Percentiles rank a stretch among this genome's conserved stretches.
Evolutionary conservation across 2,113 vertebrate species (phyloP).

Genomic region (Andinoacara biseriatus): DNA sequence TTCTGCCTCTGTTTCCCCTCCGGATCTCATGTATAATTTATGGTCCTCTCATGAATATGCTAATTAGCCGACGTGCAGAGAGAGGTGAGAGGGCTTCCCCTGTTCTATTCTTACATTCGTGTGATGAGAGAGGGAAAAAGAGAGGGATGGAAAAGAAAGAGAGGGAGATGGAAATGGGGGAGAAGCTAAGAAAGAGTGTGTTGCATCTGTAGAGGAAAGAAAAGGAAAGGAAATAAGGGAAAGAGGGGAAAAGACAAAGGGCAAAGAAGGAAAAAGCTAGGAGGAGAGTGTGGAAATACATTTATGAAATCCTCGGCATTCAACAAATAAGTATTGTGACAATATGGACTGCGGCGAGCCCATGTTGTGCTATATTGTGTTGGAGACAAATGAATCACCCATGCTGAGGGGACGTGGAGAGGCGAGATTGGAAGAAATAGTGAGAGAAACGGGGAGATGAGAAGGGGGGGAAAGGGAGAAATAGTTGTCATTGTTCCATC

Average conservation of each 20-base stretch:
- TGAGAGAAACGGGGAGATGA: slow-evolving; percentile 62
- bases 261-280: slow-evolving; percentile 52
- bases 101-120: slow-evolving; percentile 83
- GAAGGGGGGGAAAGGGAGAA: slow-evolving; percentile 56
- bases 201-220: slow-evolving; percentile 64
- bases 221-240: slow-evolving; percentile 66
- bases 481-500: slow-evolving; percentile 77
- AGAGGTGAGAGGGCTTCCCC: slow-evolving; percentile 87
- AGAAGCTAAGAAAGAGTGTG: slow-evolving; percentile 38
- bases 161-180: slow-evolving; percentile 30
- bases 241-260: slow-evolving; percentile 65
- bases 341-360: slow-evolving; percentile 59
- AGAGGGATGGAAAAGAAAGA: slow-evolving; percentile 42
- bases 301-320: slow-evolving; percentile 71
- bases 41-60: slow-evolving; percentile 84
- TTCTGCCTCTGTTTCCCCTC: slow-evolving; percentile 80
- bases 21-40: slow-evolving; percentile 86
- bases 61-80: slow-evolving; percentile 81
- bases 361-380: slow-evolving; percentile 80
- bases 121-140: slow-evolving; percentile 70
- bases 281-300: slow-evolving; percentile 70
- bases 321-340: slow-evolving; percentile 74
- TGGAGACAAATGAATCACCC: slow-evolving; percentile 83
- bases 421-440: slow-evolving; percentile 68
- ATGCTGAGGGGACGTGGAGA: slow-evolving; percentile 71